Evolutionary conservation across 2,113 vertebrate genomes (phyloP), one percentile per base, ranked within the genome.

Genomic region (Acinonyx jubatus): DNA sequence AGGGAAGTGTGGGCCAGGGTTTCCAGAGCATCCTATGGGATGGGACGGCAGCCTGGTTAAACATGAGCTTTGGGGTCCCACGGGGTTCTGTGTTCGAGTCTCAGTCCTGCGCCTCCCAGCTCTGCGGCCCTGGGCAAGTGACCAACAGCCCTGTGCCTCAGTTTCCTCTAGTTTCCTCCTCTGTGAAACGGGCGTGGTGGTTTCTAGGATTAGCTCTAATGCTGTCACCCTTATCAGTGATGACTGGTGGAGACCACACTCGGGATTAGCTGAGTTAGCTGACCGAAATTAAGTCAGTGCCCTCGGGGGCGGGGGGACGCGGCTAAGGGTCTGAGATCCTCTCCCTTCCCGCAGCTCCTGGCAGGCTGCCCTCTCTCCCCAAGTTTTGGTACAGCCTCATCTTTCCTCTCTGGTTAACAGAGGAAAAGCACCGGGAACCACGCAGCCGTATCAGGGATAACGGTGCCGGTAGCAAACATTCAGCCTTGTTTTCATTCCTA

Each of bases 401-500:
- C n/a, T 8, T 36, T 7, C 45, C 27, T 36, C 68, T 23, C 2
- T 19, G 19, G 87, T 14, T 27, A 1, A 4, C 14, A 41, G 38
- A 38, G 5, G 38, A 76, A 10, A 76, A 36, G 36, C 57, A 3
- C 29, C 73, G 31, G 68, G 31, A 31, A n/a, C 9, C 0, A 0
- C 9, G 8, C 0, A 27, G 89, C 6, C 0, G 0, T 29, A 9
- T 12, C 7, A 11, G 0, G 65, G 5, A 0, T n/a, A 3, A 0
- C 11, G 0, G 25, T 27, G 33, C 25, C 15, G 2, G 5, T 2
- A 1, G 2, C 10, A 0, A 6, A 0, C 5, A 0, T 2, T 10
- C 50, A 11, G 0, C 12, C 0, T 4, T 50, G 5, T 21, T 8
- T 1, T 7, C 9, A 0, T 29, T 31, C 74, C 48, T 16, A 48